A percentile compares a stretch with the other conserved stretches of the same genome.
These are phyloP conservation scores for Tragelaphus scriptus DNA, from an alignment of 2,113 vertebrate species.

Conservation along the genomic window DNA sequence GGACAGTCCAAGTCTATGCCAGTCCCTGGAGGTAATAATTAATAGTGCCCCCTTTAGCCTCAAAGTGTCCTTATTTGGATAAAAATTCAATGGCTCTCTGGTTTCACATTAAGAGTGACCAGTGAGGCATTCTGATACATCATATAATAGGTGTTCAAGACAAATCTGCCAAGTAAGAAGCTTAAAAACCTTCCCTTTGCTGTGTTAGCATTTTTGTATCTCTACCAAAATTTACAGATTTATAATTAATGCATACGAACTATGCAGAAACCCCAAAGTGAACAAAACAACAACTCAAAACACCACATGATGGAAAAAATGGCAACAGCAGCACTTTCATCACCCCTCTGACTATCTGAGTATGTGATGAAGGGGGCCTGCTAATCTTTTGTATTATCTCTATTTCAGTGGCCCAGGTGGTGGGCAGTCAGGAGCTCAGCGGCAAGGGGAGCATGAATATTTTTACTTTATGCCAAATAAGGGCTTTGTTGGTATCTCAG, in stretches of 20 bases:
- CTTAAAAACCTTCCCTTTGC: neutral
- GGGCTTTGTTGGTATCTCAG: neutral
- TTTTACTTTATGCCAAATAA: neutral
- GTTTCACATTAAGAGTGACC: neutral
- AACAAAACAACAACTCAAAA: neutral
- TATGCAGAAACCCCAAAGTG: neutral
- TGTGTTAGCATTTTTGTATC: neutral
- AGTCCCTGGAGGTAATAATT: neutral
- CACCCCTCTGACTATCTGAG: neutral
- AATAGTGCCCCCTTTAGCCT: neutral
- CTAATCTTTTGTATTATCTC: neutral
- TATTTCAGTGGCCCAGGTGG: neutral
- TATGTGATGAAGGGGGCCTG: neutral
- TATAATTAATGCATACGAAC: neutral
- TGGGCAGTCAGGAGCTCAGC: neutral
- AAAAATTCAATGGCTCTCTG: neutral
- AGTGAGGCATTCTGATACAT: neutral
- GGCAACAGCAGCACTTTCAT: neutral
- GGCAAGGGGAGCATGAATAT: neutral
- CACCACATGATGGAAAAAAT: neutral
- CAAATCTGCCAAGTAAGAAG: neutral
- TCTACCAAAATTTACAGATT: neutral
- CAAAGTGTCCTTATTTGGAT: neutral
- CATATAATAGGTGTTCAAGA: neutral
- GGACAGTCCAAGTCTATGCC: too few relatives aligned